Base-by-base conservation (phyloP, 2,797 vertebrate genomes). In the Smutsia gigantea region DNA sequence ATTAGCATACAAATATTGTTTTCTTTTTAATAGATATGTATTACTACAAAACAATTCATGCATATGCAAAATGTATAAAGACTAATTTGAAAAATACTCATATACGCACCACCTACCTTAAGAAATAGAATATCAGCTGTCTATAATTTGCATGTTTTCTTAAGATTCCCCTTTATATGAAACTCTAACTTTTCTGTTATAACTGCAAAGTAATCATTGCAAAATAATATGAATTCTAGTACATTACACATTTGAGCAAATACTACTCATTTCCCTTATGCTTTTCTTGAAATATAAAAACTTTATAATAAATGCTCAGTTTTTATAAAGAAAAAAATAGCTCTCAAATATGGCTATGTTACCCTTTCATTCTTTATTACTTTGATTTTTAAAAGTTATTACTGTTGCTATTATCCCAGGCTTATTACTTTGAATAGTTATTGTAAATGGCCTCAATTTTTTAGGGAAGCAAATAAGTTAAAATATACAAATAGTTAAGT, bases 141-240 rank as follows among this genome's bases (percentile, higher is more conserved):
- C 27, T 93, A 4, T 95, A 83, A 71, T 79, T 91, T 97, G 82
- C 78, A 85, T 77, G 29, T 88, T 90, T 79, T 92, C n/a, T 95
- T 94, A 88, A 85, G 31, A 94, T 49, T 72, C n/a, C 19, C 9
- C 29, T 85, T 1, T 88, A 0, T 78, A 18, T 57, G 42, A 77
- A 90, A 79, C 27, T 25, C 93, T 84, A 23, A 15, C 34, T 95
- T 78, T 83, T 46, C 69, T 92, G 2, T 94, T 94, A 7, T 81
- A 57, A 71, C 64, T 86, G n/a, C 69, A 92, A 82, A 92, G 64
- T 91, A 64, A 51, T 85, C 79, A 85, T 53, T 95, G 31, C 39
- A 88, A 66, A 94, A 69, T 69, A 94, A 42, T 86, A 55, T 90
- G 46, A 95, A 92, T 72, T 87, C 57, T 10, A 87, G 10, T 87